Evolutionary conservation across 2,113 vertebrate genomes (phyloP).

Genomic region (Opisthocomus hoazin): DNA sequence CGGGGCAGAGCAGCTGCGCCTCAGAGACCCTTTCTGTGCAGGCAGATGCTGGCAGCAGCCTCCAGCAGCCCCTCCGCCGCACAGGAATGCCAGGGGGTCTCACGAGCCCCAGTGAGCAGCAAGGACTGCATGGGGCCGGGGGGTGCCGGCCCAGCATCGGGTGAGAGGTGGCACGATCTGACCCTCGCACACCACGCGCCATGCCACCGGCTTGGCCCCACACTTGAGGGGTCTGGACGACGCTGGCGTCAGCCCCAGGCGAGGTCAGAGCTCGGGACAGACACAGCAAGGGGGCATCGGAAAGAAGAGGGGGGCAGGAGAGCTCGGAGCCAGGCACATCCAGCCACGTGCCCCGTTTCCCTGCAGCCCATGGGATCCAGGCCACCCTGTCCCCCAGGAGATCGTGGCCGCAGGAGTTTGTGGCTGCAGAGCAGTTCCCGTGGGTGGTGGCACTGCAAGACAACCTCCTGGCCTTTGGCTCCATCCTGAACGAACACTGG

Average conservation of each 20-base stretch:
- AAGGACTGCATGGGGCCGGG: not conserved
- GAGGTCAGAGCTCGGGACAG: not conserved
- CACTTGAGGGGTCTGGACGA: not conserved
- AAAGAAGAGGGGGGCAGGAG: not conserved
- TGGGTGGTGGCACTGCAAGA: slow-evolving; percentile 50
- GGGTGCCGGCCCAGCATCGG: not conserved
- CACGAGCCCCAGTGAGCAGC: fast-evolving
- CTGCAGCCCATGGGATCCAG: slow-evolving; percentile 11
- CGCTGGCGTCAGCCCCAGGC: not conserved
- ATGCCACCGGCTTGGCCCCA: fast-evolving
- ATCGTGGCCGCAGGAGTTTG: not conserved
- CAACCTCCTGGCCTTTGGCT: slow-evolving; percentile 26
- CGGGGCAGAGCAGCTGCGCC: too few relatives aligned
- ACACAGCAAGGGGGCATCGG: not conserved
- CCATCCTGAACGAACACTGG: slow-evolving; percentile 50
- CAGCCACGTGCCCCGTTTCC: not conserved
- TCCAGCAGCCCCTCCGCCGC: not conserved
- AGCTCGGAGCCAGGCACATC: too few relatives aligned
- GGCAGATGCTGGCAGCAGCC: not conserved
- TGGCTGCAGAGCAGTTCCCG: not conserved
- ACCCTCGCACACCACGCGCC: fast-evolving
- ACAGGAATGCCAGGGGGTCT: not conserved
- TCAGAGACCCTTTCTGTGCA: not conserved
- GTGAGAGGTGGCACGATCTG: not conserved
- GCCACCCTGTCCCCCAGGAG: not conserved